phyloP scores from a whole-genome alignment of 2,888 invertebrate genomes.

The Mallateleia sp. region DNA sequence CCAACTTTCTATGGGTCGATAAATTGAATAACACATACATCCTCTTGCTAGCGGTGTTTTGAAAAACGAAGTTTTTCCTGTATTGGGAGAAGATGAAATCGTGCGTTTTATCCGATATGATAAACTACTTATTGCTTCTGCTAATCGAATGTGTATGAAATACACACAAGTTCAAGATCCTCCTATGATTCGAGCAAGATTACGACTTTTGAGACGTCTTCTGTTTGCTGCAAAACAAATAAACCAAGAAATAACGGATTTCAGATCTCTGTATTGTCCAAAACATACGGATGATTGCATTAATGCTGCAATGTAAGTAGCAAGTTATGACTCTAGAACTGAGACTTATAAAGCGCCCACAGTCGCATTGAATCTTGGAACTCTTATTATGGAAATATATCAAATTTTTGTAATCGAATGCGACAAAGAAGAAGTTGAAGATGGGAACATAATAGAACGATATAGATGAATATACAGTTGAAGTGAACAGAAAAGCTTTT shows the following conservation, averaged over 20 bases:
- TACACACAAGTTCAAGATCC: conserved; percentile 69
- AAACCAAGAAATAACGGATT: conserved; percentile 65
- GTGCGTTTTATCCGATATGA: conserved; percentile 77
- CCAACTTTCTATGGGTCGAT: conserved; percentile 34
- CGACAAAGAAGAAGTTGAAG: conserved; percentile 71
- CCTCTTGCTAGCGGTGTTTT: conserved; percentile 60
- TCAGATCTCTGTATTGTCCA: conserved; percentile 77
- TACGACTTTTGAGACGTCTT: conserved; percentile 76
- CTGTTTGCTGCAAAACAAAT: conserved; percentile 55
- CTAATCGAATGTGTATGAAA: conserved; percentile 75
- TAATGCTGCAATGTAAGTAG: conserved; percentile 67
- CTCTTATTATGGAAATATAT: conserved; percentile 75
- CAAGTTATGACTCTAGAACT: conserved; percentile 49
- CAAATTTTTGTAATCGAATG: conserved; percentile 62
- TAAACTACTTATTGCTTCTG: conserved; percentile 76
- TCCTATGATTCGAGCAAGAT: conserved; percentile 75
- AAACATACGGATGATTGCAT: conserved; percentile 65
- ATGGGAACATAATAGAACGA: conserved; percentile 33
- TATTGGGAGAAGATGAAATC: conserved; percentile 77
- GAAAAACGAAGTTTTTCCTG: conserved; percentile 70
- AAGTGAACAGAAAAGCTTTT: conserved; percentile 70
- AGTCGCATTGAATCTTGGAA: conserved; percentile 73
- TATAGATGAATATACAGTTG: conserved; percentile 53
- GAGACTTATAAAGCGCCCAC: conserved; percentile 70
- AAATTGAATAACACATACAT: conserved; percentile 60